These are phyloP conservation scores for Sarcophaga carnaria DNA, from an alignment of 2,888 invertebrate genomes.

Conservation along the genomic window DNA sequence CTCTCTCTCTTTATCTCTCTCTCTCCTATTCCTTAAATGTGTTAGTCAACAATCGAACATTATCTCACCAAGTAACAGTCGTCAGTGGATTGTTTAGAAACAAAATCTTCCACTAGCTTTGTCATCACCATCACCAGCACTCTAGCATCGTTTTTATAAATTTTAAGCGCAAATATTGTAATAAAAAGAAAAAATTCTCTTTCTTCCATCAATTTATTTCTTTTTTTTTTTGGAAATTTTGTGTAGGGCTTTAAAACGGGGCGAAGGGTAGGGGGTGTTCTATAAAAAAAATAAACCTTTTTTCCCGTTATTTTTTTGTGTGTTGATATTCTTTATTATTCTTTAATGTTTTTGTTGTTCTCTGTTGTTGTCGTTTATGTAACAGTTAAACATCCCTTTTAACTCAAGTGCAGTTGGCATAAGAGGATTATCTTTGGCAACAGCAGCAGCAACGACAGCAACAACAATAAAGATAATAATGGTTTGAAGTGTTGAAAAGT, in stretches of 20 bases:
- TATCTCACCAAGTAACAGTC: conserved; percentile 23
- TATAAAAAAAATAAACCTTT: conserved; percentile 37
- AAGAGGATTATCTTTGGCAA: conserved; percentile 68
- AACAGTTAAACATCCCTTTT: conserved; percentile 64
- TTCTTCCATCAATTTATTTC: conserved; percentile 52
- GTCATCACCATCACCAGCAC: conserved; percentile 31
- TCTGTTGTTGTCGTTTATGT: conserved; percentile 26
- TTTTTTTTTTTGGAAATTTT: not conserved
- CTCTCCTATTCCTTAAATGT: not conserved
- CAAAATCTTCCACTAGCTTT: conserved; percentile 25
- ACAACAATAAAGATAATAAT: conserved; percentile 61
- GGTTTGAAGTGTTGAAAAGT: conserved; percentile 66
- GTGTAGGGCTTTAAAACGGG: not conserved
- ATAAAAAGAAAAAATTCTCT: conserved; percentile 49
- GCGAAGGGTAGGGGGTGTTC: not conserved
- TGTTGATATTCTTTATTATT: no score
- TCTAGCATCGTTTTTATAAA: not conserved
- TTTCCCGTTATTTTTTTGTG: not conserved
- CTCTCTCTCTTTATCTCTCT: conserved; percentile 16
- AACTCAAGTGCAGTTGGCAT: conserved; percentile 68
- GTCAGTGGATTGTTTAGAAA: conserved; percentile 29
- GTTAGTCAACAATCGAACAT: conserved; percentile 46
- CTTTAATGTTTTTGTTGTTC: no score
- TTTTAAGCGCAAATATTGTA: conserved; percentile 29
- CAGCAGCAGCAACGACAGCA: conserved; percentile 36